These are phyloP conservation scores for Xerus rutilus DNA, from an alignment of 2,797 vertebrate species.

Conservation along the genomic window DNA sequence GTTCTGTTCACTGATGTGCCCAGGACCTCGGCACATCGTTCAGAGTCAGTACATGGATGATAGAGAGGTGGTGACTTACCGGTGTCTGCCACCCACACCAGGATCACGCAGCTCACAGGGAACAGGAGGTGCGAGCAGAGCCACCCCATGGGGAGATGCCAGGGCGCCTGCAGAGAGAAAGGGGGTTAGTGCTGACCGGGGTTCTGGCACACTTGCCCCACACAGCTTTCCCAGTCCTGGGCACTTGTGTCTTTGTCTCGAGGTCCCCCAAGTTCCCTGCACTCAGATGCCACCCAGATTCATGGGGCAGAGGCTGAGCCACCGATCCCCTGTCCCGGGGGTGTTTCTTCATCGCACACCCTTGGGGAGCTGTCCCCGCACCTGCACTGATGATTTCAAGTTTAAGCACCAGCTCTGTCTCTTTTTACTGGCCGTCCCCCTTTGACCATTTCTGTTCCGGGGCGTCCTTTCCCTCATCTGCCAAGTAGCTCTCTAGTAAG, in stretches of 20 bases:
- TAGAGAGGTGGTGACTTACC: conserved; percentile 71
- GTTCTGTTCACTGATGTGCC: background rate
- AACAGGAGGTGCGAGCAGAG: background rate
- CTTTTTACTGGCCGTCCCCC: background rate
- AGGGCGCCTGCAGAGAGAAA: conserved; percentile 67
- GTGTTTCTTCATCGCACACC: background rate
- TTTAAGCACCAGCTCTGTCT: background rate
- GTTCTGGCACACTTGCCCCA: background rate
- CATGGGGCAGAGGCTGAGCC: background rate
- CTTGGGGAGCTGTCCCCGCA: background rate
- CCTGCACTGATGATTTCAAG: background rate
- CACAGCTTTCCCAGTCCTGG: background rate
- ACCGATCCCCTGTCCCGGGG: background rate
- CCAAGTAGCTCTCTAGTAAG: no score
- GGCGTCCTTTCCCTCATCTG: background rate
- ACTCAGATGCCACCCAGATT: background rate
- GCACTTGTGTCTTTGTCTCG: background rate
- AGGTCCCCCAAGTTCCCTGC: background rate
- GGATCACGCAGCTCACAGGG: conserved; percentile 80
- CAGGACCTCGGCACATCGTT: background rate
- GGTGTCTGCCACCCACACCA: conserved; percentile 54
- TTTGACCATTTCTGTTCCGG: background rate
- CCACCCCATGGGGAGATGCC: conserved; percentile 76
- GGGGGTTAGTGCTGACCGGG: background rate
- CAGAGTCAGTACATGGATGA: background rate